These are phyloP conservation scores for Pseudomyrmex concolor DNA, from an alignment of 1,140 invertebrate species.

Conservation along the genomic window DNA sequence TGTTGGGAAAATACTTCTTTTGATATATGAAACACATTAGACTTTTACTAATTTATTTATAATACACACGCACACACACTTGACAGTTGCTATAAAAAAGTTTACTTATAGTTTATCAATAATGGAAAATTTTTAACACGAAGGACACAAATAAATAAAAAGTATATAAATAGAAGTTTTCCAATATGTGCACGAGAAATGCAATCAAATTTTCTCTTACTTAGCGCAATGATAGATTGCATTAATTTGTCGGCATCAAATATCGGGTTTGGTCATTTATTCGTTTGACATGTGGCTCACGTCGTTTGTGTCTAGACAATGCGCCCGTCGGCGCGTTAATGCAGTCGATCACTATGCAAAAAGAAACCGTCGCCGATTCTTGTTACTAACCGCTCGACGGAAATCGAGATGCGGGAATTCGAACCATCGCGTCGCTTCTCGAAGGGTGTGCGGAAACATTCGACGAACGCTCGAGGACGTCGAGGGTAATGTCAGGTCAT, in stretches of 20 bases:
- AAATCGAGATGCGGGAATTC: conserved; percentile 67
- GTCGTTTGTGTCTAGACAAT: conserved; percentile 42
- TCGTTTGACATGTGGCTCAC: conserved; percentile 41
- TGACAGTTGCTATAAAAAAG: background rate
- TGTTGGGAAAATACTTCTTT: no score
- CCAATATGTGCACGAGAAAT: background rate
- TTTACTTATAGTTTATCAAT: background rate
- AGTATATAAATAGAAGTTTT: background rate
- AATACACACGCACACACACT: background rate
- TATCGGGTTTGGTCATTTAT: conserved; percentile 33
- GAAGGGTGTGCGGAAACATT: conserved; percentile 68
- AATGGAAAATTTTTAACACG: background rate
- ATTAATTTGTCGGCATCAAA: conserved; percentile 46
- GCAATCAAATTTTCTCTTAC: conserved; percentile 3
- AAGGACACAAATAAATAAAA: background rate
- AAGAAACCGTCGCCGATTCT: conserved; percentile 54
- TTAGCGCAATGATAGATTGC: conserved; percentile 8
- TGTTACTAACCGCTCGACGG: conserved; percentile 66
- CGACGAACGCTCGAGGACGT: conserved; percentile 66
- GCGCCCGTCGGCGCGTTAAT: conserved; percentile 16
- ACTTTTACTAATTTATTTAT: background rate
- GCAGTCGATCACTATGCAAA: conserved; percentile 12
- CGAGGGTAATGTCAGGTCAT: conserved; percentile 68
- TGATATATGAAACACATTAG: background rate
- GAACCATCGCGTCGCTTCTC: conserved; percentile 59